These are phyloP conservation scores for Linurgus olivaceus DNA, from an alignment of 2,797 vertebrate genomes.

Conservation along the genomic window DNA sequence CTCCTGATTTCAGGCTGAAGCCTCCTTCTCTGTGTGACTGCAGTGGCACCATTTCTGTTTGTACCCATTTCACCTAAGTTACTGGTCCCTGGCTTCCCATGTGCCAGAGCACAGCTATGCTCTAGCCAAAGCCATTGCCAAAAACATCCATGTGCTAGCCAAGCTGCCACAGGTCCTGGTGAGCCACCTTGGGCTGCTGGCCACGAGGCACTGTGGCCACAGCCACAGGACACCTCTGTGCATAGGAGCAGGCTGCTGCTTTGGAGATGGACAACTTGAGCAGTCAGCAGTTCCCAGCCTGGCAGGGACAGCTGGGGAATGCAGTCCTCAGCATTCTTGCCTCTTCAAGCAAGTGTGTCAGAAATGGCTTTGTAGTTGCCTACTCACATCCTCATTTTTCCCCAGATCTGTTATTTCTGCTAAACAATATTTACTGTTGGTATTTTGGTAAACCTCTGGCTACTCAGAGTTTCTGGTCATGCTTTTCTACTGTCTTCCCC, in stretches of 20 bases:
- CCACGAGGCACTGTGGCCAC: not conserved
- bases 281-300: not conserved
- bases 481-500: not conserved
- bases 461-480: not conserved
- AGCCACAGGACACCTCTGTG: not conserved
- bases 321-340: not conserved
- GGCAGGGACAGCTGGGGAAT: not conserved
- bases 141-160: not conserved
- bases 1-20: not conserved
- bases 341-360: not conserved
- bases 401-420: not conserved
- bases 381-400: not conserved
- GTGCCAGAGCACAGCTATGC: not conserved
- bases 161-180: not conserved
- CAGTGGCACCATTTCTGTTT: not conserved
- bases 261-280: not conserved
- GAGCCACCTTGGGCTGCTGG: not conserved
- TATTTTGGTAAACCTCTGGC: not conserved
- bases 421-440: not conserved
- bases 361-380: not conserved
- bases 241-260: not conserved
- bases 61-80: fast-evolving
- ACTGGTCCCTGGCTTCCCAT: not conserved
- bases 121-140: not conserved
- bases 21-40: not conserved